Evolutionary conservation across 1,140 invertebrate genomes (phyloP), one percentile per base, ranked within the genome.

Genomic region (Cepaea nemoralis): DNA sequence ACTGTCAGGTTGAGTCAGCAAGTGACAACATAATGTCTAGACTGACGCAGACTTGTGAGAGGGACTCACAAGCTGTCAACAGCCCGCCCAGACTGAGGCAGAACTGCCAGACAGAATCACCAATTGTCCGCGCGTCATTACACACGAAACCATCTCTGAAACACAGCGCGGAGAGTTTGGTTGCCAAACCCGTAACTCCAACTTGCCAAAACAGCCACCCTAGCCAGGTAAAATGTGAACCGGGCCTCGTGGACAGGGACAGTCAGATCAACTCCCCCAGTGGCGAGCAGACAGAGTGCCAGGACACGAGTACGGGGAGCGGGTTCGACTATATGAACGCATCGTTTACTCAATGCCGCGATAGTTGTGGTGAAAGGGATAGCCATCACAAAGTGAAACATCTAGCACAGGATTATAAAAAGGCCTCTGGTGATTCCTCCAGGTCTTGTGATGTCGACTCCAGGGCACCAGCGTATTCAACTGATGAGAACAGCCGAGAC

Each of bases 91-190:
- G n/a, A n/a, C n/a, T n/a, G n/a, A n/a, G n/a, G n/a, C n/a, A n/a
- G n/a, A n/a, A n/a, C n/a, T n/a, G n/a, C n/a, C n/a, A n/a, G n/a
- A n/a, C n/a, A n/a, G n/a, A n/a, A n/a, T n/a, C n/a, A n/a, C n/a
- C n/a, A n/a, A n/a, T n/a, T n/a, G n/a, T n/a, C n/a, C n/a, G n/a
- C n/a, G n/a, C n/a, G n/a, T n/a, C n/a, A n/a, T n/a, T n/a, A n/a
- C 59, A 10, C 16, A 27, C 10, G n/a, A 80, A 80, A 59, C 69
- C 67, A n/a, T n/a, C 73, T 37, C 78, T 80, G 0, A 80, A 80
- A 40, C 78, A 80, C 48, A 80, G 78, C 48, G 78, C 78, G 14
- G 78, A 80, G 48, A 80, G 78, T n/a, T 6, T 80, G 48, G 55
- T 80, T 22, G 69, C 78, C 78, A 70, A 73, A 27, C 27, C 42